These are phyloP conservation scores for Pomatostomus ruficeps DNA, from an alignment of 2,113 vertebrate genomes.

Conservation along the genomic window DNA sequence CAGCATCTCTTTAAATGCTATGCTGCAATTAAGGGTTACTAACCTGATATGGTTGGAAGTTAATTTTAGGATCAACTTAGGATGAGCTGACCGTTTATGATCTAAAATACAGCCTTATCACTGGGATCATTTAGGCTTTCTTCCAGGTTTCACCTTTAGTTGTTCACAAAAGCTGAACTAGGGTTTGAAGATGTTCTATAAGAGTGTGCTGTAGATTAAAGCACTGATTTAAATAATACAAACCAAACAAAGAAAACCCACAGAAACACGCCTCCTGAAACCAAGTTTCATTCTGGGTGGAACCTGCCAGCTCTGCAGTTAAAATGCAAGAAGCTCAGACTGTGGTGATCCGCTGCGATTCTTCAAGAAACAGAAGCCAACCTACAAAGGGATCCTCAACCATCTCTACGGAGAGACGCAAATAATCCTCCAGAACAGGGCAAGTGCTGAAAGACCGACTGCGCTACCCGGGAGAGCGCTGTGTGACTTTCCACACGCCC, in stretches of 20 bases:
- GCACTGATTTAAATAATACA: neutral
- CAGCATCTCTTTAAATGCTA: neutral
- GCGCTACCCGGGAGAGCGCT: neutral
- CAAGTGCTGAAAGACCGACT: rapidly evolving
- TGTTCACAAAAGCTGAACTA: neutral
- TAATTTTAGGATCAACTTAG: neutral
- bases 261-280: neutral
- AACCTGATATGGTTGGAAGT: neutral
- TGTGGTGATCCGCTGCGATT: neutral
- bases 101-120: neutral
- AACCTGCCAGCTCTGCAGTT: neutral
- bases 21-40: neutral
- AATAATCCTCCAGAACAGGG: neutral
- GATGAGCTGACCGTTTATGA: rapidly evolving
- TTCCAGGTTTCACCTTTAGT: neutral
- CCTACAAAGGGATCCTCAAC: neutral
- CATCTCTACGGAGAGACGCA: neutral
- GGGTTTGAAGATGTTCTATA: neutral
- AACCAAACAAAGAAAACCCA: neutral
- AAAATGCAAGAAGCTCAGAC: neutral
- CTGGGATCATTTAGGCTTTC: neutral
- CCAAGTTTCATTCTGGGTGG: neutral
- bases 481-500: neutral
- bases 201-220: neutral
- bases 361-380: neutral